Evolutionary conservation across 2,888 invertebrate species (phyloP).

Genomic region (Coelopa pilipes): DNA sequence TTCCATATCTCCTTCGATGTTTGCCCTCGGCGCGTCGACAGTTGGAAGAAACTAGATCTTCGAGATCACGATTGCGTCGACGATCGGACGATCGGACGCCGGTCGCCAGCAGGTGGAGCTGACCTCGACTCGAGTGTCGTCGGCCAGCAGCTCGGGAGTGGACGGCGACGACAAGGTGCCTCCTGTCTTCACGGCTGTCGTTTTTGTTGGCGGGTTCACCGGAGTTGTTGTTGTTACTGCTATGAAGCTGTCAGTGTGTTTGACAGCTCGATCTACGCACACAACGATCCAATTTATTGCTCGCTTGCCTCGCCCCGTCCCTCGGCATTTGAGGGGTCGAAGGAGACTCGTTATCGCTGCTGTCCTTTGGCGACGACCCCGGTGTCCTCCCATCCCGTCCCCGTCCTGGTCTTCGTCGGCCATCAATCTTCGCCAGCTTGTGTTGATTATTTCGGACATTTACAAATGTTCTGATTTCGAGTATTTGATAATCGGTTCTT

Average conservation of each 20-base stretch:
- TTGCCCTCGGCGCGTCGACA: conserved; percentile 19
- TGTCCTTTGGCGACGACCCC: background rate
- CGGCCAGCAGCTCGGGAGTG: background rate
- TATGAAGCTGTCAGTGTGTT: conserved; percentile 4
- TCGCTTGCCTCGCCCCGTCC: background rate
- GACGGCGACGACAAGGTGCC: conserved; percentile 11
- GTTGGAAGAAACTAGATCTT: conserved; percentile 30
- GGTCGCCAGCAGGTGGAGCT: too few relatives aligned
- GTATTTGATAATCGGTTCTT: background rate
- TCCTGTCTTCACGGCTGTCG: background rate
- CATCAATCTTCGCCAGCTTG: background rate
- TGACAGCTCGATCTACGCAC: conserved; percentile 14
- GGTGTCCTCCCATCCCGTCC: background rate
- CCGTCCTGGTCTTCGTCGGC: background rate
- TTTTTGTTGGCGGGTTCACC: conserved; percentile 1
- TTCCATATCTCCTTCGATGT: background rate
- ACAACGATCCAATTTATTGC: conserved; percentile 12
- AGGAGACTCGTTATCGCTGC: too few relatives aligned
- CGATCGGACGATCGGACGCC: too few relatives aligned
- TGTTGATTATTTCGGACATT: conserved; percentile 16
- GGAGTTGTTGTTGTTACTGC: too few relatives aligned
- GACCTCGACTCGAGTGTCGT: too few relatives aligned
- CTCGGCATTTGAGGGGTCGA: too few relatives aligned
- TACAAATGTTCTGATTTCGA: conserved; percentile 10
- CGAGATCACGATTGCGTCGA: too few relatives aligned